phyloP scores from a whole-genome alignment of 2,797 vertebrate species.

The Catharus ustulatus region DNA sequence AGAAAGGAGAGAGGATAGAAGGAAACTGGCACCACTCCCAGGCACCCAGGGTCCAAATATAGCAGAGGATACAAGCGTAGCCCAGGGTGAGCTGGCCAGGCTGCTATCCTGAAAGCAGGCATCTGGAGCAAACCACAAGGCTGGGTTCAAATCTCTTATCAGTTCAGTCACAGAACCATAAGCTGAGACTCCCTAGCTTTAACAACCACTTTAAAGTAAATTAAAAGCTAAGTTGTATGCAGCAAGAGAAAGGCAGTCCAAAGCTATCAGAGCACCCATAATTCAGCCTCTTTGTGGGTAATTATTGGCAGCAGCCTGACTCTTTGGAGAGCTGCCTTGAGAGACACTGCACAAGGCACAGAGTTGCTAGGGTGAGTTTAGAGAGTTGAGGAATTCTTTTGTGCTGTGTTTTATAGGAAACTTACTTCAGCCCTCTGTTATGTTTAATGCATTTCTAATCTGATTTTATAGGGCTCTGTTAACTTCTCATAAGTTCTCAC shows the following conservation, averaged over 20 bases:
- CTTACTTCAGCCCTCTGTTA: background rate
- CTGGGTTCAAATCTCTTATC: slow-evolving; percentile 40
- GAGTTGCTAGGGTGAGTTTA: slow-evolving; percentile 39
- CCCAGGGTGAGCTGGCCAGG: background rate
- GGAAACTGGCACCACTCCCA: background rate
- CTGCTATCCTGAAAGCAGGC: slow-evolving; percentile 9
- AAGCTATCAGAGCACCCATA: slow-evolving; percentile 49
- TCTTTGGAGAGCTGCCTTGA: slow-evolving; percentile 51
- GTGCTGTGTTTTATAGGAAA: background rate
- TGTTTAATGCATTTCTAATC: slow-evolving; percentile 45
- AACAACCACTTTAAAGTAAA: slow-evolving; percentile 59
- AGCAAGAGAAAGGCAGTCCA: slow-evolving; percentile 42
- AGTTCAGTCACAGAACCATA: slow-evolving; percentile 34
- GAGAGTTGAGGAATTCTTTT: slow-evolving; percentile 26
- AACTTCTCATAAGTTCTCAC: background rate
- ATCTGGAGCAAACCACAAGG: background rate
- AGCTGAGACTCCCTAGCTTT: slow-evolving; percentile 32
- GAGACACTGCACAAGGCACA: slow-evolving; percentile 2
- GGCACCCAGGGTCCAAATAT: background rate
- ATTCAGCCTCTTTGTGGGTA: slow-evolving; percentile 50
- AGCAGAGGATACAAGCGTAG: background rate
- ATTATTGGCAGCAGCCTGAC: slow-evolving; percentile 55
- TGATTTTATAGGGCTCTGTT: slow-evolving; percentile 19
- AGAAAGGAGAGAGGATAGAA: background rate
- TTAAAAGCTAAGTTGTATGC: slow-evolving; percentile 53